Conservation (phyloP, 2,113 vertebrate genomes). For the Arenaria interpres region DNA sequence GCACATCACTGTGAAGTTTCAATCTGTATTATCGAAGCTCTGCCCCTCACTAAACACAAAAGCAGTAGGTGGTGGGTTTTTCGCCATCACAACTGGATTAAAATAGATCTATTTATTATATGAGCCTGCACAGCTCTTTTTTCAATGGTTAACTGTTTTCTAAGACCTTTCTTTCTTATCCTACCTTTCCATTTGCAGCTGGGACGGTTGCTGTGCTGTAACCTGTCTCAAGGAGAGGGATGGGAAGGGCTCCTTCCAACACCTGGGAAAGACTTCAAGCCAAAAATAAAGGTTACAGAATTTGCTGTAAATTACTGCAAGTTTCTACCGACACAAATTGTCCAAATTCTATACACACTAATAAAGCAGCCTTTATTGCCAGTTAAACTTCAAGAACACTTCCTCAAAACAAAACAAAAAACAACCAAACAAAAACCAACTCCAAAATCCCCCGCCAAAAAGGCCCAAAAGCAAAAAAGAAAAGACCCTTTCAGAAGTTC, state of each 20-base stretch:
- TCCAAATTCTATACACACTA: background rate
- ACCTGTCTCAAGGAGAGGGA: background rate
- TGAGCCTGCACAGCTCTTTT: background rate
- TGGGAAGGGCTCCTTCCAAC: background rate
- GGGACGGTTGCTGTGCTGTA: background rate
- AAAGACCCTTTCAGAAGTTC: background rate
- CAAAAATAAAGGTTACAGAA: background rate
- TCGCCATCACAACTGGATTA: background rate
- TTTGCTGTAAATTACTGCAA: background rate
- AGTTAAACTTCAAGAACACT: background rate
- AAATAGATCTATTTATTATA: background rate
- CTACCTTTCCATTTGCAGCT: background rate
- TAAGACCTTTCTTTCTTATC: background rate
- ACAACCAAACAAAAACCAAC: too few species aligned
- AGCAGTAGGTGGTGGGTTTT: accelerated
- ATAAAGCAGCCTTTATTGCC: background rate
- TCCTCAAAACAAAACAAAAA: background rate
- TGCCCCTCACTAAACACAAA: background rate
- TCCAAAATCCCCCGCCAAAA: background rate
- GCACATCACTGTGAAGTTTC: background rate
- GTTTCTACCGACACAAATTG: background rate
- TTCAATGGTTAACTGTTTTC: background rate
- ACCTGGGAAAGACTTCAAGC: background rate
- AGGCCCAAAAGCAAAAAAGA: background rate
- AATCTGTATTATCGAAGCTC: background rate